Evolutionary conservation across 1,140 invertebrate species (phyloP).

Genomic region (Aphis gossypii): DNA sequence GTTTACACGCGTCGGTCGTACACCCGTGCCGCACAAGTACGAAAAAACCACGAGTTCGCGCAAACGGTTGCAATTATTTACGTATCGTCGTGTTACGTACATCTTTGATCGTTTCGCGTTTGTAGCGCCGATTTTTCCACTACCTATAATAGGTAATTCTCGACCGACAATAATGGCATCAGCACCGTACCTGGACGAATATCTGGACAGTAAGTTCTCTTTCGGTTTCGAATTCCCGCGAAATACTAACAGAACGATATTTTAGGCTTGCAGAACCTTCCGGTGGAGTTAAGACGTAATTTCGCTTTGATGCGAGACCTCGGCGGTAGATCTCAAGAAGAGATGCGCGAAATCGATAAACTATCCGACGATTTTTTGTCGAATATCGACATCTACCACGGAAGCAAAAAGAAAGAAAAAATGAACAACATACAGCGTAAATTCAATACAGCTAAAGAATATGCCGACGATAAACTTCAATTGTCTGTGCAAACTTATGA

Average conservation of each 20-base stretch:
- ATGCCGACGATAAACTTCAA: conserved; percentile 96
- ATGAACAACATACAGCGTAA: conserved; percentile 84
- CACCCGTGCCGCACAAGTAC: too few species aligned
- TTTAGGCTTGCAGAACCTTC: conserved; percentile 89
- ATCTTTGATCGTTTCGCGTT: too few species aligned
- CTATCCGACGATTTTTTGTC: conserved; percentile 84
- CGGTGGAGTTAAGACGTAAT: conserved; percentile 91
- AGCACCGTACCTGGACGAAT: conserved; percentile 92
- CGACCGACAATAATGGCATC: conserved; percentile 77
- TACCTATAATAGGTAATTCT: not conserved
- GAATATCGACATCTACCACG: conserved; percentile 69
- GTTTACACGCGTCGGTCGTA: too few species aligned
- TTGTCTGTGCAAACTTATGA: conserved; percentile 98
- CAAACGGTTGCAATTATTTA: too few species aligned
- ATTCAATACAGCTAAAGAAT: conserved; percentile 91
- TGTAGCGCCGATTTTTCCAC: too few species aligned
- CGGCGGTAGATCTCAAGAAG: conserved; percentile 85
- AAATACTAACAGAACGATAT: conserved; percentile 61
- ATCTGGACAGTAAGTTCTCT: conserved; percentile 83
- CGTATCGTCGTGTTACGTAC: too few species aligned
- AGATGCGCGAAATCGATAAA: conserved; percentile 90
- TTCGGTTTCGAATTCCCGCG: not conserved
- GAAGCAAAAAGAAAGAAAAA: conserved; percentile 84
- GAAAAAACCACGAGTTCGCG: too few species aligned
- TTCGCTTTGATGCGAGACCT: conserved; percentile 95